Base-by-base conservation (phyloP, 2,888 invertebrate genomes). In the Melanchra persicariae region DNA sequence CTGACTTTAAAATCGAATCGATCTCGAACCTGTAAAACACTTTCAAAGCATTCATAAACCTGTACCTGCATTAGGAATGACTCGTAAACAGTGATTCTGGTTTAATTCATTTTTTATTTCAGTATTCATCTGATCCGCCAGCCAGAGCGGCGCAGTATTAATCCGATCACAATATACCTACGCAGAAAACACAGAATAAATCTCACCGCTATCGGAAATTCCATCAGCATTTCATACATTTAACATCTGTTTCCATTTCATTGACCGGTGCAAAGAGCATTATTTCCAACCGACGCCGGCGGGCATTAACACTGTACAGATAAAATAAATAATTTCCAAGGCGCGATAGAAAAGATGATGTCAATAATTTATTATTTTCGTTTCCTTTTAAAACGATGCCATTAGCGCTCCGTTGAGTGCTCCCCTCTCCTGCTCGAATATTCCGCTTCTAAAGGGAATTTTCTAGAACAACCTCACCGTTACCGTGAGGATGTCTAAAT, bases 351-450 rank as follows among this genome's bases (percentile, higher is more conserved):
- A 91, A 85, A 90, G 89, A 88, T 90, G 90, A 91, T 92, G 93
- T 93, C 93, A 94, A 95, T 94, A 94, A 94, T 92, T 93, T 93
- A 93, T 94, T 93, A 93, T 94, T 93, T 94, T 94, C 92, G 89
- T 92, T 93, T 92, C 91, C 92, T 91, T 92, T 91, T 90, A 93
- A 93, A 93, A 90, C 89, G 91, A 89, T 79, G 91, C 93, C 93
- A 94, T 94, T 94, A 94, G 91, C 89, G 90, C 83, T 86, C 82
- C 87, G 90, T 80, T 89, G 92, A 93, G 93, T 92, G 93, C 92
- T 92, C 84, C 87, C 82, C 87, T 87, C 87, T 70, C 81, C 88
- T 72, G 88, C 89, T 90, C 89, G 87, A 91, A 93, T 91, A 91
- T 91, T 91, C 87, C 87, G 83, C 87, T 89, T 86, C 85, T 84